Evolutionary conservation across 2,888 invertebrate genomes (phyloP).

Genomic region (Seladonia tumulorum): DNA sequence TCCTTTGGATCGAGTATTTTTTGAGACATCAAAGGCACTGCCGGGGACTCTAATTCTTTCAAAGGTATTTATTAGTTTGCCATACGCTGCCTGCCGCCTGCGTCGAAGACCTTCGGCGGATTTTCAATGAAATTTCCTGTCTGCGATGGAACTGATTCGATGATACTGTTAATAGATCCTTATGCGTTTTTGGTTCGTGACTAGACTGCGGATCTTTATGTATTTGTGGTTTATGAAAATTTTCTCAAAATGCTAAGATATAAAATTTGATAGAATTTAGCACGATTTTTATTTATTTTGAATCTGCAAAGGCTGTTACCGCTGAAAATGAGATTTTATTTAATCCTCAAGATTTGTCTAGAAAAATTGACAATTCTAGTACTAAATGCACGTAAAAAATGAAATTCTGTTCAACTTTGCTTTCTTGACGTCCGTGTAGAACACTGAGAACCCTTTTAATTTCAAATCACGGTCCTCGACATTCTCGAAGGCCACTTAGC

Average conservation of each 20-base stretch:
- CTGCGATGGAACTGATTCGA: neutral
- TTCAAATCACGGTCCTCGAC: neutral
- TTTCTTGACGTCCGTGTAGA: neutral
- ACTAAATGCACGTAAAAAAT: too few species aligned
- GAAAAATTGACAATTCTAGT: too few species aligned
- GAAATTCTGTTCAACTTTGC: too few species aligned
- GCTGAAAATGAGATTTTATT: too few species aligned
- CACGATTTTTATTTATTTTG: too few species aligned
- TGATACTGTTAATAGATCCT: neutral
- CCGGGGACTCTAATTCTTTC: neutral
- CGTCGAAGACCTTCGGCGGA: neutral
- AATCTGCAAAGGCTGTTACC: too few species aligned
- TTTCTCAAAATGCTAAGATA: too few species aligned
- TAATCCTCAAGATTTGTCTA: too few species aligned
- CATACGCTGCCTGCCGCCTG: neutral
- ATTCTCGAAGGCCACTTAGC: neutral
- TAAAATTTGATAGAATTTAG: too few species aligned
- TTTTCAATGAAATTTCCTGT: neutral
- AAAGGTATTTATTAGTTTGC: slow-evolving; percentile 4
- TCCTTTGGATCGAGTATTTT: neutral
- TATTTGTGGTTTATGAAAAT: too few species aligned
- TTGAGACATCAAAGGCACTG: neutral
- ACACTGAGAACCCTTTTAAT: neutral
- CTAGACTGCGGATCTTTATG: neutral
- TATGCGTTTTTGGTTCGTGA: too few species aligned